Percentiles rank a stretch among this genome's conserved stretches.
These are phyloP conservation scores for Petroica traversi DNA, from an alignment of 2,113 vertebrate genomes.

Conservation along the genomic window DNA sequence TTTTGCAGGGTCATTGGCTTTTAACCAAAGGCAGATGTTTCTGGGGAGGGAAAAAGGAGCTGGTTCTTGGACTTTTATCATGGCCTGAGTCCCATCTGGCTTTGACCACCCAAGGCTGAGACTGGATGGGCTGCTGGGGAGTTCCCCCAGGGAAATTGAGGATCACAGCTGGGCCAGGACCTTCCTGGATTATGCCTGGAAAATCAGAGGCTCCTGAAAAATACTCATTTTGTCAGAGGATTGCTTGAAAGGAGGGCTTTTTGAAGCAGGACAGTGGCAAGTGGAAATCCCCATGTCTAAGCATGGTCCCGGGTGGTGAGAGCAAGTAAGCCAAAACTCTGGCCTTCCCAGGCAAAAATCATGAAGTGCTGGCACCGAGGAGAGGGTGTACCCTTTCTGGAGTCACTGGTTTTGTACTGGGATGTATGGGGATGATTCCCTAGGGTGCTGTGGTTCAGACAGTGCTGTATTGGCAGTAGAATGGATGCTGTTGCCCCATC, in stretches of 20 bases:
- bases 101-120: neutral
- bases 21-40: neutral
- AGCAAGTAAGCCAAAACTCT: neutral
- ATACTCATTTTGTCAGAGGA: neutral
- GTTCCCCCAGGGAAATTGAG: accelerated
- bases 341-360: neutral
- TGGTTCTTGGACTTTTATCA: accelerated
- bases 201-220: neutral
- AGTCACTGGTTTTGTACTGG: neutral
- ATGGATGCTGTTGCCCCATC: neutral
- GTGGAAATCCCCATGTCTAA: neutral
- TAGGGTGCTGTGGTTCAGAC: neutral
- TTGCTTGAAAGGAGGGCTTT: neutral
- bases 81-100: neutral
- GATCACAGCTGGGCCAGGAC: neutral
- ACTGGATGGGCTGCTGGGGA: neutral
- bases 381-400: neutral
- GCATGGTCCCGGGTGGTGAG: accelerated
- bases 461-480: neutral
- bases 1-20: neutral
- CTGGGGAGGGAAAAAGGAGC: neutral
- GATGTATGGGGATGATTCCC: neutral
- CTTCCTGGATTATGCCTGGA: neutral
- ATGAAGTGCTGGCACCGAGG: neutral
- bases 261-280: neutral